Evolutionary conservation across 2,113 vertebrate species (phyloP), one percentile per base, ranked within the genome.

Genomic region (Hippotragus niger): DNA sequence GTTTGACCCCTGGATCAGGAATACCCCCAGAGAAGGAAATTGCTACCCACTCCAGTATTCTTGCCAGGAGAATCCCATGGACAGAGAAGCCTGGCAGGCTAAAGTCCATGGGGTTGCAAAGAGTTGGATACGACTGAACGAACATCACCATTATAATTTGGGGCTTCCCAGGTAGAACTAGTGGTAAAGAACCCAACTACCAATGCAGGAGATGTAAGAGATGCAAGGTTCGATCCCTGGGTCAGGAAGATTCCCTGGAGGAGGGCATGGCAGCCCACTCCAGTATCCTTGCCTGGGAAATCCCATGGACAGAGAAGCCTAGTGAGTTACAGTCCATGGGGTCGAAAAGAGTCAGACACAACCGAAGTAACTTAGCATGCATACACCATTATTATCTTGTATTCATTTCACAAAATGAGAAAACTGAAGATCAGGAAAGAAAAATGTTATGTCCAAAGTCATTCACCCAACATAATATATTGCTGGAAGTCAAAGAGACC

Each of bases 91-190:
- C 64, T 71, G 64, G 17, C 64, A 71, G 64, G n/a, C n/a, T 36
- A 71, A 36, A 71, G 64, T 21, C 17, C 19, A 71, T 0, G 9
- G 17, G 17, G n/a, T 36, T 71, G 19, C n/a, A 71, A 21, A 71
- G 64, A 36, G 64, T 36, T 0, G 4, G 64, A 71, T n/a, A 71
- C 0, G 2, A 71, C 19, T 36, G 64, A 71, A 71, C 0, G 9
- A 71, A n/a, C 17, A 71, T 71, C 64, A 74, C 12, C 21, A 25
- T 74, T 74, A 74, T 25, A 25, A 74, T 74, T 12, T 74, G 11
- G 19, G 71, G 71, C 36, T 74, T 74, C 36, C 36, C 71, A 43
- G 36, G 36, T 14, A 21, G 71, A 23, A 43, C 71, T 43, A 74
- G 36, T 13, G 21, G 11, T 74, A 43, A 74, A 25, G 36, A 74